Evolutionary conservation across 2,888 invertebrate species (phyloP).

Genomic region (Amiota minor): DNA sequence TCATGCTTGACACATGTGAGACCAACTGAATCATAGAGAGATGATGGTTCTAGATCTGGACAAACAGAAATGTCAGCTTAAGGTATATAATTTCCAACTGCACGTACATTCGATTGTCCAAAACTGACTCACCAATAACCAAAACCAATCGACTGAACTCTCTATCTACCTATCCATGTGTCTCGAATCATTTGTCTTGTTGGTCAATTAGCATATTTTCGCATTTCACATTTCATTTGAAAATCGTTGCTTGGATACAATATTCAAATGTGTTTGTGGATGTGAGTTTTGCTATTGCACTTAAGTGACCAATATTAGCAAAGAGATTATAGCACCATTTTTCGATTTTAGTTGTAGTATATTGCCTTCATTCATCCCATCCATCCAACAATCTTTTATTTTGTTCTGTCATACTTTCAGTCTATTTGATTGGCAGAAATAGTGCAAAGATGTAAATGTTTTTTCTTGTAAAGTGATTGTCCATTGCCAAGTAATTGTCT

Average conservation of each 20-base stretch:
- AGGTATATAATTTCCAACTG: no score
- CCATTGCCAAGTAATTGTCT: no score
- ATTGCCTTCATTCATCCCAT: no score
- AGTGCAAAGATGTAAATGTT: not conserved
- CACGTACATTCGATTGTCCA: no score
- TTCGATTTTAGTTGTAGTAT: no score
- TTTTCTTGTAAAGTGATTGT: not conserved
- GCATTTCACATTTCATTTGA: constrained; percentile 20
- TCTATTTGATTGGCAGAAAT: constrained; percentile 18
- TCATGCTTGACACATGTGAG: not conserved
- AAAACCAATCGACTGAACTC: not conserved
- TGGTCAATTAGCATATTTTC: constrained; percentile 60
- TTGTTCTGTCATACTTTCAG: not conserved
- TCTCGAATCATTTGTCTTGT: constrained; percentile 37
- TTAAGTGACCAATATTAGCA: not conserved
- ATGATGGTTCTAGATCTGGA: no score
- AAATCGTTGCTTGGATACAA: not conserved
- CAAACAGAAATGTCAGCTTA: no score
- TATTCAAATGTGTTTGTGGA: constrained; percentile 1
- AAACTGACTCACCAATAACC: no score
- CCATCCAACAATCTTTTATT: no score
- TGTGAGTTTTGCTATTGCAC: not conserved
- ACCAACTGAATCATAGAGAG: no score
- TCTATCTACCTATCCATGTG: constrained; percentile 27
- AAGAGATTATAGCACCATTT: not conserved